These are phyloP conservation scores for Ooceraea biroi DNA, from an alignment of 1,140 invertebrate genomes.

Conservation along the genomic window DNA sequence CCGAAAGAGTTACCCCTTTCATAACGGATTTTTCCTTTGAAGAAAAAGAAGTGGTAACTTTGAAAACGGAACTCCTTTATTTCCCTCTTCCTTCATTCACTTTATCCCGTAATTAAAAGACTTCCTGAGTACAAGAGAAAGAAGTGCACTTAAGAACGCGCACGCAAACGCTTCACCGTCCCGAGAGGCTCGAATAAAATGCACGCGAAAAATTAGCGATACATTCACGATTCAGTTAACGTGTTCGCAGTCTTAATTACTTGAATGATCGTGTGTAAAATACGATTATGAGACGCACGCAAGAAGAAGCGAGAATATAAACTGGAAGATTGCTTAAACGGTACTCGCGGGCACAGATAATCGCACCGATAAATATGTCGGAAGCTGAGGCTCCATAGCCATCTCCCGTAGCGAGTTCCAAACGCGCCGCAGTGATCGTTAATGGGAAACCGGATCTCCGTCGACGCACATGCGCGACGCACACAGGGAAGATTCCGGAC, in stretches of 20 bases:
- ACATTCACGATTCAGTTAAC: not conserved
- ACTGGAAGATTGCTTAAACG: slow-evolving; percentile 58
- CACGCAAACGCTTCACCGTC: not conserved
- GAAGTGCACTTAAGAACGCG: not conserved
- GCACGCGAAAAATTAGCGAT: slow-evolving; percentile 3
- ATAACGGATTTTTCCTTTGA: not conserved
- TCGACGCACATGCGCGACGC: slow-evolving; percentile 30
- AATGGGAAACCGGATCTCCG: slow-evolving; percentile 64
- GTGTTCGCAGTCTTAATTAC: slow-evolving; percentile 15
- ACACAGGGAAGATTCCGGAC: slow-evolving; percentile 37
- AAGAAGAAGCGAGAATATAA: slow-evolving; percentile 54
- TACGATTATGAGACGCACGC: slow-evolving; percentile 7
- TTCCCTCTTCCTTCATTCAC: not conserved
- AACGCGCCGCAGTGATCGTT: slow-evolving; percentile 58
- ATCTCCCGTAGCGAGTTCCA: slow-evolving; percentile 53
- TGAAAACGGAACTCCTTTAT: slow-evolving; percentile 16
- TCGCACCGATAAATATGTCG: slow-evolving; percentile 67
- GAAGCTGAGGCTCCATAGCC: slow-evolving; percentile 64
- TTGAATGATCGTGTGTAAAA: slow-evolving; percentile 14
- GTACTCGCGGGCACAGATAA: slow-evolving; percentile 42
- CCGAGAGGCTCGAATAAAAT: not conserved
- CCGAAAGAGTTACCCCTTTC: slow-evolving; percentile 19
- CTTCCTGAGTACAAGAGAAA: not conserved
- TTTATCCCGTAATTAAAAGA: slow-evolving; percentile 31
- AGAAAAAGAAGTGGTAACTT: slow-evolving; percentile 1